Conservation (phyloP, 92 coral and sea anemone species). For the Pocillopora grandis region DNA sequence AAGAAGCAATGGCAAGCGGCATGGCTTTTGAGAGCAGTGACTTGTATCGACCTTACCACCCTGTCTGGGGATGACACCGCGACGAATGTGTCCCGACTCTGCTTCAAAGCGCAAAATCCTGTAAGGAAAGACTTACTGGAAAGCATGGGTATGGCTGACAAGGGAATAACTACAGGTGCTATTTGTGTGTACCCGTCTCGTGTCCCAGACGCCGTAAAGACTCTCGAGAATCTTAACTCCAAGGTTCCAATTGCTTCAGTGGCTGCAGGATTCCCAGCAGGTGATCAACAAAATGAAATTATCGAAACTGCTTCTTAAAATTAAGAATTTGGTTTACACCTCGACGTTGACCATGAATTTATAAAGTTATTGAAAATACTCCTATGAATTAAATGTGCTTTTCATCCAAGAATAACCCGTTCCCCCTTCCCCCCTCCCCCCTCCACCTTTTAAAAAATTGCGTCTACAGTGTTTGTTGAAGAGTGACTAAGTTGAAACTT, state of each 20-base stretch:
- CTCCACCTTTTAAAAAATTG: too few species aligned
- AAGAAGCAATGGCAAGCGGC: slow-evolving; percentile 99
- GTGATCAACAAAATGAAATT: slow-evolving; percentile 13
- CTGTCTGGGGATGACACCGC: slow-evolving; percentile 93
- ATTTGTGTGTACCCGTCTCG: slow-evolving; percentile 93
- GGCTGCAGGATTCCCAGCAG: slow-evolving; percentile 99
- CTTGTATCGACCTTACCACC: slow-evolving; percentile 93
- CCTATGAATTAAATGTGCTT: too few species aligned
- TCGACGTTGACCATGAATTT: not conserved
- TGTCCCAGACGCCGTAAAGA: slow-evolving; percentile 89
- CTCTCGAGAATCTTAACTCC: slow-evolving; percentile 76
- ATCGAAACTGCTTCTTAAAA: not conserved
- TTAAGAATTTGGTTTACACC: not conserved
- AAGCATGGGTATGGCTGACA: slow-evolving; percentile 82
- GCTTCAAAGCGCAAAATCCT: slow-evolving; percentile 95
- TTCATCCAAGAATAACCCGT: too few species aligned
- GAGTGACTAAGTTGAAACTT: too few species aligned
- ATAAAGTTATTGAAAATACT: too few species aligned
- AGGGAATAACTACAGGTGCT: slow-evolving; percentile 88
- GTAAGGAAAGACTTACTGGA: slow-evolving; percentile 81
- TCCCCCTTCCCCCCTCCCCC: too few species aligned
- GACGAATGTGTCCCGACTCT: slow-evolving; percentile 90
- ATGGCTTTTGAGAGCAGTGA: slow-evolving; percentile 95
- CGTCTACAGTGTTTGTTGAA: too few species aligned
- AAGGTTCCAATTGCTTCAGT: slow-evolving; percentile 91